Percentiles rank a stretch among this genome's conserved stretches.
phyloP scores from a whole-genome alignment of 2,888 invertebrate species.

The Lithophane socia region DNA sequence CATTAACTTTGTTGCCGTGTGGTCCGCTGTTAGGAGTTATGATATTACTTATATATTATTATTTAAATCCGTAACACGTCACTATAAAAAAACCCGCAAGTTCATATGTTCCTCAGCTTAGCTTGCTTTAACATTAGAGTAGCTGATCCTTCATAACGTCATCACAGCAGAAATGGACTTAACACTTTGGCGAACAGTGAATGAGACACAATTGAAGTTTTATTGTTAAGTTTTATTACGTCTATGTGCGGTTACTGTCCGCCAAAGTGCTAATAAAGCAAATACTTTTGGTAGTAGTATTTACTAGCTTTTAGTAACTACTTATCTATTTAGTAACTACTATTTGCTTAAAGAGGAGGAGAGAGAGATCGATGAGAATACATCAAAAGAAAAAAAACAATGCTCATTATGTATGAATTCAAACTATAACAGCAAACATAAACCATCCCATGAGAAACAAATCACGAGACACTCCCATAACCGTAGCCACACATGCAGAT shows the following conservation, averaged over 20 bases:
- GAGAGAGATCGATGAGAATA: neutral
- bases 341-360: neutral
- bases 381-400: constrained; percentile 2
- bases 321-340: no score
- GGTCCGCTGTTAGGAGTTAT: neutral
- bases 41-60: neutral
- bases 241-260: no score
- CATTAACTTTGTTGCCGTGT: constrained; percentile 32
- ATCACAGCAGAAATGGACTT: neutral
- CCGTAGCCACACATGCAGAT: constrained; percentile 62
- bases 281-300: no score
- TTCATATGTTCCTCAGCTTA: neutral
- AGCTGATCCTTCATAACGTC: neutral
- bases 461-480: constrained; percentile 56
- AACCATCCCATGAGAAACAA: constrained; percentile 51
- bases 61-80: neutral
- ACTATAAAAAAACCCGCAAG: neutral
- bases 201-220: no score
- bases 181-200: no score
- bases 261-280: no score
- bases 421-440: constrained; percentile 16
- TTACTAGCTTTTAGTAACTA: no score
- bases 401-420: neutral
- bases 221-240: no score
- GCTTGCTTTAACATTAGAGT: neutral